Base-by-base conservation (phyloP, 35 echinoderm and acorn worm species). In the Heliocidaris tuberculata region DNA sequence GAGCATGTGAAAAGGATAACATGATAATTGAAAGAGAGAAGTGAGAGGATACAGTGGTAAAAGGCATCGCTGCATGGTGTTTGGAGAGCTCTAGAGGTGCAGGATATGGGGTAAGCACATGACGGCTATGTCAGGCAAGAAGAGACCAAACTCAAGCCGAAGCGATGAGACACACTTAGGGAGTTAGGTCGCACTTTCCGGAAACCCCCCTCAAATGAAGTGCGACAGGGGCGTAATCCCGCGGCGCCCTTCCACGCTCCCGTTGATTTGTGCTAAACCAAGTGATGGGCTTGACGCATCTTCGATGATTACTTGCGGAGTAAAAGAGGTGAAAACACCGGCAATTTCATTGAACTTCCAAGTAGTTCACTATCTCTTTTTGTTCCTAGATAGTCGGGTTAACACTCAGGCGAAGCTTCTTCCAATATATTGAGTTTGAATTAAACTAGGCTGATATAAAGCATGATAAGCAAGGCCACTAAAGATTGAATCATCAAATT, bases 221-320 rank as follows among this genome's bases (percentile, higher is more conserved):
- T 13, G 17, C 50, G 91, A 93, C 91, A 93, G 91, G 91, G 91
- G 91, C 91, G 91, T 93, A 93, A 93, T 93, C 91, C 91, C 91
- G 29, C 91, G 91, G 50, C 47, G 91, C 91, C 91, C 50, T 48
- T 93, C 48, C 2, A 32, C 91, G 91, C 32, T 89, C 87, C 15
- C 87, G 31, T 89, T 89, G 87, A 89, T 89, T 89, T 89, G 87
- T 89, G 31, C 87, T 78, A 27, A 78, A 78, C 17, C 65, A 78
- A 78, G 65, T 78, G 65, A 78, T 78, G 65, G 65, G 65, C 65
- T 78, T 78, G 65, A 78, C 65, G 27, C 8, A 78, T 78, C 65
- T n/a, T 78, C 27, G 19, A 27, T 78, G 65, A 78, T 78, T 78
- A 78, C 65, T 78, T n/a, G 65, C 65, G 19, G 65, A 24, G 65